phyloP scores from a whole-genome alignment of 2,888 invertebrate species.

The Hofmannophila pseudospretella region DNA sequence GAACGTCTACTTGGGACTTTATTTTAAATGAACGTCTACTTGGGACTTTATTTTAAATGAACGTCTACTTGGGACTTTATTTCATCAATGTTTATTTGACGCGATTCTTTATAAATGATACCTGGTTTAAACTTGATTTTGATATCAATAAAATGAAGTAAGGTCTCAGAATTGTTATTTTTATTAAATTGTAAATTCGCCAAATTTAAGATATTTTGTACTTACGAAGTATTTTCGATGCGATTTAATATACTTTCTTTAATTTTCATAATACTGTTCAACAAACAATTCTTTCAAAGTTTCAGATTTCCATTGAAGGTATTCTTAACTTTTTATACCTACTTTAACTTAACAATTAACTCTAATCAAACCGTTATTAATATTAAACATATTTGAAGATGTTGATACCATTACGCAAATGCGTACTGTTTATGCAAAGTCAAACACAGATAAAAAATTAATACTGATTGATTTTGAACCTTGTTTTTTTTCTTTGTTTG shows the following conservation, averaged over 20 bases:
- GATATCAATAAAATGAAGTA: constrained; percentile 35
- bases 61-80: too few relatives aligned
- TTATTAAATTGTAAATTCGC: constrained; percentile 13
- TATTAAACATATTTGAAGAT: constrained; percentile 41
- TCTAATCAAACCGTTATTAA: constrained; percentile 58
- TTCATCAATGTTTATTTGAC: too few relatives aligned
- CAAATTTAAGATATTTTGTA: constrained; percentile 7
- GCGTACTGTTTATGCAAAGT: constrained; percentile 6
- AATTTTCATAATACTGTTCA: constrained; percentile 36
- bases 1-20: too few relatives aligned
- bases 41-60: too few relatives aligned
- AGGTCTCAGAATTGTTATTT: constrained; percentile 34
- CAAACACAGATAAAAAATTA: constrained; percentile 28
- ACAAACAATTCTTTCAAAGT: constrained; percentile 55
- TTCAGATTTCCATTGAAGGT: constrained; percentile 64
- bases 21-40: too few relatives aligned
- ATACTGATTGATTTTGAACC: constrained; percentile 8
- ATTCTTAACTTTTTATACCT: constrained; percentile 39
- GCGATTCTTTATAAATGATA: too few relatives aligned
- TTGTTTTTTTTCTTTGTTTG: constrained; percentile 32
- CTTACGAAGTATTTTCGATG: too few relatives aligned
- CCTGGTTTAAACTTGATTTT: too few relatives aligned
- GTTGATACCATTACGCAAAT: constrained; percentile 42
- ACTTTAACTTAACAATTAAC: constrained; percentile 60
- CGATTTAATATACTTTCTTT: too few relatives aligned